Base-by-base conservation (phyloP, 2,888 invertebrate genomes). In the Philopedon plagiatum region DNA sequence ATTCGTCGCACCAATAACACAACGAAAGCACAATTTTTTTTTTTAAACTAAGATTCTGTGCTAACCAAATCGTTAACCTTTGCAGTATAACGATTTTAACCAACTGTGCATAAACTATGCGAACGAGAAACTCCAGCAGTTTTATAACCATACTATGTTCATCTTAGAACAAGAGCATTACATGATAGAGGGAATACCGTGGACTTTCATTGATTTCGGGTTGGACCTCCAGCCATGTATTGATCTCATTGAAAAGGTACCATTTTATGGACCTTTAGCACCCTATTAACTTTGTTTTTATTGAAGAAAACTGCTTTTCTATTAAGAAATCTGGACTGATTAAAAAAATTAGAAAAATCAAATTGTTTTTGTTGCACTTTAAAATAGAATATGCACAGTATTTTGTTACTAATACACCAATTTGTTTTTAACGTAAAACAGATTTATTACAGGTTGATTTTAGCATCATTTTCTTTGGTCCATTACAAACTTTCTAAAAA, bases 71-170 rank as follows among this genome's bases (percentile, higher is more conserved):
- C 21, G 32, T 62, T 66, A 66, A 44, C 54, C 58, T 77, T 83
- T 83, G 77, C 90, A 96, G 96, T 93, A 90, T 89, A 97, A 97
- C 89, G 93, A 95, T 85, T 96, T 96, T 90, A 96, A 97, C 89
- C 96, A 97, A 87, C 91, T 97, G 85, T 96, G 96, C 90, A 95
- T 97, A 91, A 97, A 97, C 90, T 97, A 95, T 90, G 95, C 95
- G 83, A 97, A 97, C 87, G 96, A 97, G 89, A 94, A 95, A 87
- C 90, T 97, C 81, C 96, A 97, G 88, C 97, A 97, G 86, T 97
- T 94, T 90, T 97, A 96, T 92, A 97, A 97, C 87, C 96, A 97
- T 86, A 92, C 95, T 89, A 96, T 97, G 96, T 97, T 97, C 88
- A 92, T 97, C 80, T 89, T 97, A 87, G 96, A 97, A 88, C 96